Base-by-base conservation (phyloP, 2,888 invertebrate genomes). In the Acheta domesticus region DNA sequence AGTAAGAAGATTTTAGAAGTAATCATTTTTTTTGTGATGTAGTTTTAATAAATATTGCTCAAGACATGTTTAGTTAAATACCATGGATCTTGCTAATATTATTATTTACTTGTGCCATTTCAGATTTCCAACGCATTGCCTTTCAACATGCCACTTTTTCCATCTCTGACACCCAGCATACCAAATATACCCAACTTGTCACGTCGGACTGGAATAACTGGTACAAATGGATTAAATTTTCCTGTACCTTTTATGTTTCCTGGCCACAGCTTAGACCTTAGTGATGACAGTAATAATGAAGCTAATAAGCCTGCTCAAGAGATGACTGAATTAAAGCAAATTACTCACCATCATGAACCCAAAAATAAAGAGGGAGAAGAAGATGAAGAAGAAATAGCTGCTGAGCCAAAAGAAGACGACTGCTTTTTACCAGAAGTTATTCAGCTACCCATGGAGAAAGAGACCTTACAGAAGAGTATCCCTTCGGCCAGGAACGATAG, bases 251-350 rank as follows among this genome's bases (percentile, higher is more conserved):
- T 73, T n/a, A 20, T 79, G 50, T 79, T 78, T 74, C 14, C 75
- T 19, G 75, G 20, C 36, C 75, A 75, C 75, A 16, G 79, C 48
- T 75, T 78, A 2, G 81, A 81, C 3, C 50, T 80, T 21, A 79
- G 80, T 76, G 79, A 79, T 78, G 81, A 81, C 8, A 80, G 81
- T 19, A 80, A 79, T n/a, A 76, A 78, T 73, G 76, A 78, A 20
- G 79, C 75, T 12, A 77, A 79, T 16, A 79, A 80, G 12, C 62
- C 62, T 19, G n/a, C 62, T n/a, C 62, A 62, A 62, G 62, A 62
- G n/a, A n/a, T 62, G n/a, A 62, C 62, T 62, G 62, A 62, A 62
- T 19, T 62, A 14, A n/a, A 14, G 21, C 76, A 76, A n/a, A 23
- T 16, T 11, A 75, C 23, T 11, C 21, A 12, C 11, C 16, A 36